These are phyloP conservation scores for Orcinus orca DNA, from an alignment of 2,113 vertebrate genomes.

Conservation along the genomic window DNA sequence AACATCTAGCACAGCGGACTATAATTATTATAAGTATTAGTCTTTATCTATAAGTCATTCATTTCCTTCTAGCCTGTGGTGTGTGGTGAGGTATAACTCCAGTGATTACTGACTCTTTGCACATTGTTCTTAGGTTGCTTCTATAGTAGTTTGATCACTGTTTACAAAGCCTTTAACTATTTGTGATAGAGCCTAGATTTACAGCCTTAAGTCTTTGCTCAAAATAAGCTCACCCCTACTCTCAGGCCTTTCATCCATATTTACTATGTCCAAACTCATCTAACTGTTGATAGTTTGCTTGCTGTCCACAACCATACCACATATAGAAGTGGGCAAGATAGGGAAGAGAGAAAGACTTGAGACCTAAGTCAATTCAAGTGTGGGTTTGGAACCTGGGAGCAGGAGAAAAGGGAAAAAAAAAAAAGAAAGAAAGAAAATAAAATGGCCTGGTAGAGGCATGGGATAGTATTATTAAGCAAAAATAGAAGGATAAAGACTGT, in stretches of 20 bases:
- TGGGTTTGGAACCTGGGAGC: slow-evolving; percentile 1
- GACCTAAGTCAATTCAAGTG: not conserved
- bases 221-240: not conserved
- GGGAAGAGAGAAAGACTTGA: not conserved
- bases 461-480: slow-evolving; percentile 27
- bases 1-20: not conserved
- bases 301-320: not conserved
- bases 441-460: not conserved
- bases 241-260: not conserved
- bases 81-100: not conserved
- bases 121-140: not conserved
- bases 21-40: not conserved
- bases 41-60: not conserved
- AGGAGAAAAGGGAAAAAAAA: not conserved
- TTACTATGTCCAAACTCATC: not conserved
- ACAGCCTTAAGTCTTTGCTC: not conserved
- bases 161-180: not conserved
- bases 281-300: not conserved
- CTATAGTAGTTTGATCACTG: not conserved
- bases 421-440: too few species aligned
- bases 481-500: slow-evolving; percentile 32
- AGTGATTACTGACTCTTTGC: not conserved
- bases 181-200: not conserved
- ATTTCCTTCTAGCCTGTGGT: not conserved
- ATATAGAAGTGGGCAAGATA: not conserved